These are phyloP conservation scores for Platalea minor DNA, from an alignment of 2,797 vertebrate genomes.

Conservation along the genomic window DNA sequence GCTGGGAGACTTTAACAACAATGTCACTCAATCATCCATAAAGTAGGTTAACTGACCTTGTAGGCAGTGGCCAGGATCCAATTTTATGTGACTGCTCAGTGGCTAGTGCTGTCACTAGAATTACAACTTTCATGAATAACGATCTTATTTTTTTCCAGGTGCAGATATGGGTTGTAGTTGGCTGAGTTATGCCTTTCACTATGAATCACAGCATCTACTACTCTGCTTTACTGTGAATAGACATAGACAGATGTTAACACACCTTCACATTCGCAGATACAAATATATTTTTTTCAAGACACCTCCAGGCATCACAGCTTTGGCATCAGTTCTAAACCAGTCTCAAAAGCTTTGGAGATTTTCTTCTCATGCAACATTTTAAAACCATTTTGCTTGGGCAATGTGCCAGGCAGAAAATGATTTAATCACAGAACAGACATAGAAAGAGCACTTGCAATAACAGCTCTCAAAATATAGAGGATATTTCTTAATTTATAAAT, in stretches of 20 bases:
- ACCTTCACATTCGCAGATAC: not conserved
- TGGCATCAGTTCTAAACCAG: not conserved
- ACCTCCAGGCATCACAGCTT: not conserved
- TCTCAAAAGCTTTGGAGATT: not conserved
- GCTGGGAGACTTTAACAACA: not conserved
- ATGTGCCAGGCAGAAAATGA: not conserved
- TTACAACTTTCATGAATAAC: not conserved
- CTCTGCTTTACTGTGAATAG: not conserved
- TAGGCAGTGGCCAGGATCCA: not conserved
- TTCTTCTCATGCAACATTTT: not conserved
- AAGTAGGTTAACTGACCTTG: not conserved
- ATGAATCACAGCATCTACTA: not conserved
- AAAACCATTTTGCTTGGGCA: constrained; percentile 11
- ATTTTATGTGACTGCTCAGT: not conserved
- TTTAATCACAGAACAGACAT: constrained; percentile 25
- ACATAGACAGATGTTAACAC: not conserved
- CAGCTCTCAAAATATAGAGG: not conserved
- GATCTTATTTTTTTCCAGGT: not conserved
- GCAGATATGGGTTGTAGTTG: not conserved
- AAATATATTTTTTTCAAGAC: not conserved
- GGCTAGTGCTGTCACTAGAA: not conserved
- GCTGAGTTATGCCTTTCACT: not conserved
- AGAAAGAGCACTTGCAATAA: constrained; percentile 10
- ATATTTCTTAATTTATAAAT: constrained; percentile 9
- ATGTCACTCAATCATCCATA: not conserved